Percentiles rank a stretch among this genome's conserved stretches.
These are phyloP conservation scores for Epinephelus fuscoguttatus DNA, from an alignment of 2,113 vertebrate genomes.

Conservation along the genomic window DNA sequence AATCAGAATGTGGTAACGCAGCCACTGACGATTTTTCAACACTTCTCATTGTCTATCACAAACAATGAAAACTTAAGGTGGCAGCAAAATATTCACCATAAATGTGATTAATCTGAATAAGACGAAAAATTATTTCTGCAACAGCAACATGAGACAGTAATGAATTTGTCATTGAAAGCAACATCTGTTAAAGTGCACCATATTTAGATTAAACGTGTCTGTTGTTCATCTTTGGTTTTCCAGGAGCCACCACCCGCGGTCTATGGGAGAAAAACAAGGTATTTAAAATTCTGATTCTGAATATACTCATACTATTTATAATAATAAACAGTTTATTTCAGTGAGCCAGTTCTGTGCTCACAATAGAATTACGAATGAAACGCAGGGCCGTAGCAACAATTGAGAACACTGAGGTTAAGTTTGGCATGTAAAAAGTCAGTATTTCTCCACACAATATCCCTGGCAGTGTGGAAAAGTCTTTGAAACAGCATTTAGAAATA, in stretches of 20 bases:
- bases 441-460: not conserved
- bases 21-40: not conserved
- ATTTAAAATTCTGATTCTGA: not conserved
- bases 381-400: not conserved
- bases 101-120: not conserved
- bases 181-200: not conserved
- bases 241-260: conserved; percentile 14
- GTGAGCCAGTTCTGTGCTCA: not conserved
- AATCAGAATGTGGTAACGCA: not conserved
- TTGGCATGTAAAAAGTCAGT: not conserved
- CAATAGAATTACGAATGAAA: not conserved
- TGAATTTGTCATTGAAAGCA: not conserved
- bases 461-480: not conserved
- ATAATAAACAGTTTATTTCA: not conserved
- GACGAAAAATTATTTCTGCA: not conserved
- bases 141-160: not conserved
- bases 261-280: conserved; percentile 41
- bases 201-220: conserved; percentile 26
- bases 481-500: not conserved
- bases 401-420: not conserved
- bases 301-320: not conserved
- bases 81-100: not conserved
- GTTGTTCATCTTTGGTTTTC: conserved; percentile 51
- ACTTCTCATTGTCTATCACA: not conserved
- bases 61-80: not conserved